Conservation (phyloP, 2,888 invertebrate genomes). For the Rotaria macrura region DNA sequence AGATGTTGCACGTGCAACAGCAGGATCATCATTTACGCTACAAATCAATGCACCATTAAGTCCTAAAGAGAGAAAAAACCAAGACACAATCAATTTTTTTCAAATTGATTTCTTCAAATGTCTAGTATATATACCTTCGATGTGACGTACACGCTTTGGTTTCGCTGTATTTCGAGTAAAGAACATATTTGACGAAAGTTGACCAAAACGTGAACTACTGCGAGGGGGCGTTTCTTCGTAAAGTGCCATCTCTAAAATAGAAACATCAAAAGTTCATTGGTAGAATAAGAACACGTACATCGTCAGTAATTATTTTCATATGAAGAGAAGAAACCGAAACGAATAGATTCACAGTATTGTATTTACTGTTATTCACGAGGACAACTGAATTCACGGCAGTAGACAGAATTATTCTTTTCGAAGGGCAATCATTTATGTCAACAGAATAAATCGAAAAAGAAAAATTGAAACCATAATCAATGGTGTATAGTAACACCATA, state of each 20-base stretch:
- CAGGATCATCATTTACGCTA: slow-evolving; percentile 23
- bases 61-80: background rate
- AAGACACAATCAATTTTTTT: background rate
- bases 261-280: background rate
- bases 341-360: background rate
- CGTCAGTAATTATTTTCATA: too few relatives aligned
- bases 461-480: background rate
- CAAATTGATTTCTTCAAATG: too few relatives aligned
- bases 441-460: background rate
- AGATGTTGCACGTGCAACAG: background rate
- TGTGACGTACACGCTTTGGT: background rate
- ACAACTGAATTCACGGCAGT: background rate
- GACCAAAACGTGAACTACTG: background rate
- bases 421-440: background rate
- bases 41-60: slow-evolving; percentile 32
- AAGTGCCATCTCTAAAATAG: background rate
- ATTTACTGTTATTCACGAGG: background rate
- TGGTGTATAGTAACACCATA: background rate
- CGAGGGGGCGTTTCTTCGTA: background rate
- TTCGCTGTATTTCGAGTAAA: background rate
- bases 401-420: background rate
- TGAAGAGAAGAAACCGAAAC: background rate
- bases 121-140: too few relatives aligned
- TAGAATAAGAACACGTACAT: background rate
- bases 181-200: slow-evolving; percentile 3